These are phyloP conservation scores for Calypte anna DNA, from an alignment of 2,113 vertebrate species.

Conservation along the genomic window DNA sequence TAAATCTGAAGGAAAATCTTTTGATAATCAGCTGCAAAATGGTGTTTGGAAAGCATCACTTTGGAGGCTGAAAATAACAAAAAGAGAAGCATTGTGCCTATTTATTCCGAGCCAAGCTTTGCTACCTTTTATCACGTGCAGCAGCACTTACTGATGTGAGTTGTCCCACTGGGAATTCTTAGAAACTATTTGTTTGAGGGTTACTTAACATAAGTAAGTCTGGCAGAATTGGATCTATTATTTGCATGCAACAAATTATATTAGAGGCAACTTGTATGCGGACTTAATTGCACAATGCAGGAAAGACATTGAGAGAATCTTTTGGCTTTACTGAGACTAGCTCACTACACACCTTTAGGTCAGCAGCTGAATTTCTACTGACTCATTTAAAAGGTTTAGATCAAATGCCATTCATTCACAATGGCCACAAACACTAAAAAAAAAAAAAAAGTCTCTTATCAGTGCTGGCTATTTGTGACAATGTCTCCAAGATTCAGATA, in stretches of 20 bases:
- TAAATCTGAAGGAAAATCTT: conserved; percentile 1
- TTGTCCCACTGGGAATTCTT: conserved; percentile 13
- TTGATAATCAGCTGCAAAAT: background rate
- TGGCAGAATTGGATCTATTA: conserved; percentile 34
- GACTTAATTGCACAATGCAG: conserved; percentile 9
- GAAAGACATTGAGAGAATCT: background rate
- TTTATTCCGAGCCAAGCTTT: conserved; percentile 1
- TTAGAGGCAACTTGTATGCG: conserved; percentile 20
- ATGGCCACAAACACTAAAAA: conserved; percentile 15
- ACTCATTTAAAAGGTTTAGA: conserved; percentile 4
- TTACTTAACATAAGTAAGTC: conserved; percentile 45
- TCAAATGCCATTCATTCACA: background rate
- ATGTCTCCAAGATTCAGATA: background rate
- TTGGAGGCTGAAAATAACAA: background rate
- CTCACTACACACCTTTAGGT: background rate
- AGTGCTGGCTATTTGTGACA: background rate
- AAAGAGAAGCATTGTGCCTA: background rate
- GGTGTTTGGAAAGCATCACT: background rate
- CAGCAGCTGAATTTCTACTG: conserved; percentile 24
- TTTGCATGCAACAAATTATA: conserved; percentile 41
- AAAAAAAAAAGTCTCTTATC: background rate
- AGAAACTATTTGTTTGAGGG: conserved; percentile 28
- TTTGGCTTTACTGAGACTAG: background rate
- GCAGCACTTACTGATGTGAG: conserved; percentile 1
- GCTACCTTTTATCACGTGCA: background rate